Percentiles rank a stretch among this genome's conserved stretches.
Evolutionary conservation across 1,140 invertebrate species (phyloP).

Genomic region (Melanaphis sacchari): DNA sequence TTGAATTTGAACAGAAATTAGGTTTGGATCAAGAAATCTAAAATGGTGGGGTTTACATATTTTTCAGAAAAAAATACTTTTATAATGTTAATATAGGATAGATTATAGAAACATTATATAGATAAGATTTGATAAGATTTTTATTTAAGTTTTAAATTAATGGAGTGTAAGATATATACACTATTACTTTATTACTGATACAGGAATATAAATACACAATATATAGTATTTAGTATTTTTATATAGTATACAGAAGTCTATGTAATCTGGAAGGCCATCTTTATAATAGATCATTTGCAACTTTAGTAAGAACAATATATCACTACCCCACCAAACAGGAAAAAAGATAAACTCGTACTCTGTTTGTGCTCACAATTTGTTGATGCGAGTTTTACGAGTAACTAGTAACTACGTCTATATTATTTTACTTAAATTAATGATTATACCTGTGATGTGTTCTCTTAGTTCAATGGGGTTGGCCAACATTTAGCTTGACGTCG

Average conservation of each 20-base stretch:
- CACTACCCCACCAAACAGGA: neutral
- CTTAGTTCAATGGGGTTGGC: conserved; percentile 52
- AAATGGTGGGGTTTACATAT: no score
- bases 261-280: neutral
- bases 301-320: neutral
- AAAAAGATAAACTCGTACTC: neutral
- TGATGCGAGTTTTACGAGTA: neutral
- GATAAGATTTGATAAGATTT: no score
- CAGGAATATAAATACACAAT: no score
- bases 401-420: neutral
- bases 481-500: neutral
- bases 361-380: neutral
- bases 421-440: neutral
- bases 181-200: no score
- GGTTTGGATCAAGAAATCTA: no score
- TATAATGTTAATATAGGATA: no score
- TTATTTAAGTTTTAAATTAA: no score
- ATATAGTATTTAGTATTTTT: no score
- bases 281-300: neutral
- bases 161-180: no score
- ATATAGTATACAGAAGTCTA: no score
- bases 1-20: neutral
- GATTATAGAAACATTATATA: no score
- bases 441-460: neutral
- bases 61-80: no score